Evolutionary conservation across 2,888 invertebrate genomes (phyloP).

Genomic region (Isoperla grammatica): DNA sequence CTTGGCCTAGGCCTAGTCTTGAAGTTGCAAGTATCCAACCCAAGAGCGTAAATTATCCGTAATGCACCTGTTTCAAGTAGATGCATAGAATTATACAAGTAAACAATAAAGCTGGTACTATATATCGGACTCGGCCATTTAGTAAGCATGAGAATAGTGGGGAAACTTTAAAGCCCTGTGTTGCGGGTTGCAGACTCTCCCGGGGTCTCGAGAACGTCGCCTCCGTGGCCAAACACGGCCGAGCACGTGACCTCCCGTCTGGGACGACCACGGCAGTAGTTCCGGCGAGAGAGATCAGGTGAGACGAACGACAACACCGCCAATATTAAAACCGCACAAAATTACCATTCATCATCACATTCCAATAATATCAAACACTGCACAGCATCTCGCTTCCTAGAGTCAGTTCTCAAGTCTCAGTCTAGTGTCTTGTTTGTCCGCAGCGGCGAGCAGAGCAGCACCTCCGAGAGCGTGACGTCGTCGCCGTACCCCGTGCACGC

Average conservation of each 20-base stretch:
- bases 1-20: too few relatives aligned
- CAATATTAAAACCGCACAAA: conserved; percentile 29
- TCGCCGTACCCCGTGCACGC: neutral
- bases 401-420: too few relatives aligned
- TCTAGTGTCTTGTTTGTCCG: neutral
- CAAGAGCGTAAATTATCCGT: too few relatives aligned
- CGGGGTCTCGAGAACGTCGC: conserved; percentile 58
- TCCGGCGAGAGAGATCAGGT: neutral
- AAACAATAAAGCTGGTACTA: too few relatives aligned
- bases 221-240: conserved; percentile 11
- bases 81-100: too few relatives aligned
- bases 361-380: too few relatives aligned
- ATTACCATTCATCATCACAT: neutral
- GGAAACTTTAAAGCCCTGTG: too few relatives aligned
- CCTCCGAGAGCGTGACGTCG: conserved; percentile 37
- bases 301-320: conserved; percentile 26
- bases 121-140: too few relatives aligned
- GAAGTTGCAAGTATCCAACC: too few relatives aligned
- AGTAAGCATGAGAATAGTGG: too few relatives aligned
- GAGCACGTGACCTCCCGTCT: conserved; percentile 10
- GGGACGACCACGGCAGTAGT: conserved; percentile 30
- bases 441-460: conserved; percentile 35
- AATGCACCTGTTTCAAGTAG: too few relatives aligned
- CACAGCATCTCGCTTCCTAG: too few relatives aligned
- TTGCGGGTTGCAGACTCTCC: conserved; percentile 48